Percentiles rank a stretch among this genome's conserved stretches.
Conservation (phyloP, 2,888 invertebrate genomes). For the Cephus spinipes region DNA sequence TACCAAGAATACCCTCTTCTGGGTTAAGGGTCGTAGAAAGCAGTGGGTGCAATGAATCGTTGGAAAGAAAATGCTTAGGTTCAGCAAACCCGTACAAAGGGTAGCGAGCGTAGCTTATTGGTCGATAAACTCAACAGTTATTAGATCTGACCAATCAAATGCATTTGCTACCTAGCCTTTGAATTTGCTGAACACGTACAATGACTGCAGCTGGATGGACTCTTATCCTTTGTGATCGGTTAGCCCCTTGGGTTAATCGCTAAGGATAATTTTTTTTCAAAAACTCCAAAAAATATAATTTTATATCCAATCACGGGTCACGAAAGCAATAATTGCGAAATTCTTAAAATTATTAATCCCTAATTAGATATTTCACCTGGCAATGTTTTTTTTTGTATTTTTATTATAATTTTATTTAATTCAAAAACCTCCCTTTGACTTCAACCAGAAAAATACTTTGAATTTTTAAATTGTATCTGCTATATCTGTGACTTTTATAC, state of each 20-base stretch:
- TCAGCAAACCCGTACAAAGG: not conserved
- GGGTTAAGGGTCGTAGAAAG: not conserved
- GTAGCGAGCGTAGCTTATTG: not conserved
- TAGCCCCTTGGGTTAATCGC: not conserved
- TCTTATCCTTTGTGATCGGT: not conserved
- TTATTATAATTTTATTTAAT: not conserved
- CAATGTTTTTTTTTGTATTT: not conserved
- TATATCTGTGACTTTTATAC: not conserved
- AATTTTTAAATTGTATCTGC: not conserved
- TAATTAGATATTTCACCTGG: not conserved
- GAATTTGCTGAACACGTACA: not conserved
- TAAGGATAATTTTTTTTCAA: not conserved
- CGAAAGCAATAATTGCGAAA: not conserved
- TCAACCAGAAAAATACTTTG: not conserved
- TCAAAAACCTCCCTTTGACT: not conserved
- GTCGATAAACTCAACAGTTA: not conserved
- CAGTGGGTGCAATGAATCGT: not conserved
- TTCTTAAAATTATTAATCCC: not conserved
- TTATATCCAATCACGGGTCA: not conserved
- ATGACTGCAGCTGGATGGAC: not conserved
- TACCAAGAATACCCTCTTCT: not conserved
- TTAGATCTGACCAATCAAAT: not conserved
- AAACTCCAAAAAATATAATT: not conserved
- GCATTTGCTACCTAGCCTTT: not conserved
- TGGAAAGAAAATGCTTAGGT: not conserved